Evolutionary conservation across 2,888 invertebrate genomes (phyloP), one percentile per base, ranked within the genome.

Genomic region (Eumerus sabulonum): DNA sequence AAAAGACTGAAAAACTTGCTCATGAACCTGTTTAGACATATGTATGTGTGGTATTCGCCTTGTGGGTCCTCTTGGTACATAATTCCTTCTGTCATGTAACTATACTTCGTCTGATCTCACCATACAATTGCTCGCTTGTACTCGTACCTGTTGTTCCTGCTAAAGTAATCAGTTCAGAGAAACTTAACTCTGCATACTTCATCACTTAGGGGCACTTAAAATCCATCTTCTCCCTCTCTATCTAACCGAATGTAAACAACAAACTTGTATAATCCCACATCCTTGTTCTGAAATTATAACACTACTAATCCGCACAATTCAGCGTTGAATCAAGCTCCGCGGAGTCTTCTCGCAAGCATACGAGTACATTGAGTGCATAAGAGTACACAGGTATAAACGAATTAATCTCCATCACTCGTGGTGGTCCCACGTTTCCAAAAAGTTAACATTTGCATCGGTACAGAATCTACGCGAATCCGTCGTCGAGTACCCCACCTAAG

Each of bases 341-440:
- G 54, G 48, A 60, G n/a, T 40, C 27, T 35, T 62, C 45, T 60
- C 59, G 16, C 16, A 51, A 77, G 66, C 56, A 62, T 77, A n/a
- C 66, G n/a, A n/a, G n/a, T n/a, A n/a, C n/a, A n/a, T n/a, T n/a
- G n/a, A n/a, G n/a, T n/a, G n/a, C n/a, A n/a, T n/a, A n/a, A n/a
- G n/a, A n/a, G n/a, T n/a, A n/a, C n/a, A n/a, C n/a, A n/a, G n/a
- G n/a, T n/a, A n/a, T n/a, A 57, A 76, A 74, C 63, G 73, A 73
- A 79, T 79, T 79, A 79, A 79, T 68, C 67, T 73, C 73, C 67
- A 63, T 77, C 73, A 73, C 57, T 40, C 48, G 36, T 35, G 27
- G 17, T 17, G 12, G 45, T 73, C 77, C 73, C 48, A n/a, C n/a
- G 47, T 53, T 73, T 73, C 68, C 63, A 74, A 66, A 50, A 57